Conservation (phyloP, 2,113 vertebrate genomes). For the Laticauda laticaudata region DNA sequence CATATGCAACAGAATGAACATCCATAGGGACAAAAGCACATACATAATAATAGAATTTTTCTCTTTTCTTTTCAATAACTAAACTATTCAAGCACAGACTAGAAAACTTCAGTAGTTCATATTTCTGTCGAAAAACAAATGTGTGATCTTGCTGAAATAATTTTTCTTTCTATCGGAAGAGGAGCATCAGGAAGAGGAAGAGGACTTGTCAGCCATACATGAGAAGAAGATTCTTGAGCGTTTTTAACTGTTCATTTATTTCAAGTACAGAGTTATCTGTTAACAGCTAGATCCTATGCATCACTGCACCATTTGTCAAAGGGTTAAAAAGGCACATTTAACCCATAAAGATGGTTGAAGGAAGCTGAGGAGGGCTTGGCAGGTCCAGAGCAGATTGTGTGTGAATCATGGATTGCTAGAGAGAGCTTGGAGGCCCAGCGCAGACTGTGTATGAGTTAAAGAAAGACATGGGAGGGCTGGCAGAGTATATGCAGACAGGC, state of each 20-base stretch:
- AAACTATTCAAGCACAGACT: not conserved
- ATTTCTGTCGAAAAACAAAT: constrained; percentile 11
- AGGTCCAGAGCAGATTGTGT: not conserved
- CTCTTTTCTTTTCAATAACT: not conserved
- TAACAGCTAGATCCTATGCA: not conserved
- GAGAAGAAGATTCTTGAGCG: constrained; percentile 8
- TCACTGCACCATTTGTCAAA: constrained; percentile 5
- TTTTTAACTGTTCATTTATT: constrained; percentile 23
- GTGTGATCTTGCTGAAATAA: not conserved
- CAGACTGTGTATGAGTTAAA: not conserved
- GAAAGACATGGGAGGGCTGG: not conserved
- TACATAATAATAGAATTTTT: not conserved
- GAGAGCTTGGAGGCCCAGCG: not conserved
- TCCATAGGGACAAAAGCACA: not conserved
- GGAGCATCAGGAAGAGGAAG: not conserved
- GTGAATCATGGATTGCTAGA: not conserved
- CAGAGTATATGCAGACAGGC: not conserved
- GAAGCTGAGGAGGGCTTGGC: not conserved
- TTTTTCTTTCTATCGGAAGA: constrained; percentile 4
- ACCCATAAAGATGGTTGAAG: not conserved
- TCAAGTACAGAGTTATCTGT: constrained; percentile 9
- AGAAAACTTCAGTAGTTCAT: not conserved
- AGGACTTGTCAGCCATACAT: not conserved
- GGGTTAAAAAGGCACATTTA: not conserved
- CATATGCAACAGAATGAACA: not conserved